These are phyloP conservation scores for Thymallus thymallus DNA, from an alignment of 2,113 vertebrate genomes.

Conservation along the genomic window DNA sequence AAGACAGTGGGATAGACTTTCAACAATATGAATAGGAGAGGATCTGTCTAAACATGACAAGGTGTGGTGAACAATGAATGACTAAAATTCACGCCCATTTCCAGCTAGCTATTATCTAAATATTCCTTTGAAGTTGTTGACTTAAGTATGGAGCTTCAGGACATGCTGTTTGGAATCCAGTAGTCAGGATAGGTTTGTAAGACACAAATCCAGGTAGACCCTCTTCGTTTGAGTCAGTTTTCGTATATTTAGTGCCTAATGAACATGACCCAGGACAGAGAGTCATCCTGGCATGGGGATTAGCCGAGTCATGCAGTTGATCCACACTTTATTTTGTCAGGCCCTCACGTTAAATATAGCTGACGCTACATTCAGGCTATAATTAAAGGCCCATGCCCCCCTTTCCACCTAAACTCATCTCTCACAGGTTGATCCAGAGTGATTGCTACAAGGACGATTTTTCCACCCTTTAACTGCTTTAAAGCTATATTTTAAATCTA, in stretches of 20 bases:
- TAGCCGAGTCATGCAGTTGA: conserved; percentile 4
- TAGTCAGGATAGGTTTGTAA: too few species aligned
- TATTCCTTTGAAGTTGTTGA: not conserved
- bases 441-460: not conserved
- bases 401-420: conserved; percentile 6
- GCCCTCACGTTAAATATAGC: conserved; percentile 11
- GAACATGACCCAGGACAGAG: too few species aligned
- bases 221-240: too few species aligned
- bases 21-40: not conserved
- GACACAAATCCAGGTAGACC: too few species aligned
- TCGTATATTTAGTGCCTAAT: too few species aligned
- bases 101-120: not conserved
- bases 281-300: not conserved
- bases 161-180: not conserved
- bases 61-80: not conserved
- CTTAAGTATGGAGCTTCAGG: not conserved
- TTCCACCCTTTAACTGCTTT: not conserved
- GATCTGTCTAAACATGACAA: not conserved
- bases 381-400: conserved; percentile 6
- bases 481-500: not conserved
- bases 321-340: not conserved
- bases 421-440: not conserved
- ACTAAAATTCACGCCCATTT: not conserved
- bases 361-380: conserved; percentile 9
- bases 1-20: not conserved